These are phyloP conservation scores for Sinhomidia bicolor DNA, from an alignment of 2,888 invertebrate species.

Conservation along the genomic window DNA sequence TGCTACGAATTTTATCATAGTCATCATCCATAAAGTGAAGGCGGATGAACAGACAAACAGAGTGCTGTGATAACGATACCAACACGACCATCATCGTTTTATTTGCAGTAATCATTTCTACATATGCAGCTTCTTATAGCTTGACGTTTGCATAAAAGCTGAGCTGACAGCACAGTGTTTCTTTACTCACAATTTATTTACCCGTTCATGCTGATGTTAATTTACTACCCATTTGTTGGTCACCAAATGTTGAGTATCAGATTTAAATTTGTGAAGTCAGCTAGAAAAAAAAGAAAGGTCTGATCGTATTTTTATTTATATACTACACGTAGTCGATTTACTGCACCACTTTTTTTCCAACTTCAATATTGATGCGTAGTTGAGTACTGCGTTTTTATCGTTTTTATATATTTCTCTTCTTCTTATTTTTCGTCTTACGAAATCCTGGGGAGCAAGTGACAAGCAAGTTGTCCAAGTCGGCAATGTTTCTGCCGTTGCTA, in stretches of 20 bases:
- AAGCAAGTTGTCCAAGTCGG: slow-evolving; percentile 36
- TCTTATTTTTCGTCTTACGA: neutral
- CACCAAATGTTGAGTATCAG: neutral
- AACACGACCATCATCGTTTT: too few species aligned
- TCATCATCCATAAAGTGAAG: too few species aligned
- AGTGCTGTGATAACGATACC: too few species aligned
- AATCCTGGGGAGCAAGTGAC: slow-evolving; percentile 63
- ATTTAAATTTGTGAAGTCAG: slow-evolving; percentile 9
- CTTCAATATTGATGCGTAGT: slow-evolving; percentile 1
- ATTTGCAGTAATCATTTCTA: too few species aligned
- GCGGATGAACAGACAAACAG: neutral
- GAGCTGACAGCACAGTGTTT: neutral
- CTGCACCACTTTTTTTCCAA: slow-evolving; percentile 5
- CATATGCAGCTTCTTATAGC: neutral
- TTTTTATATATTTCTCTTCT: neutral
- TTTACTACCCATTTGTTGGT: neutral
- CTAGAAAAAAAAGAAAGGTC: too few species aligned
- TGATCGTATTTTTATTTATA: neutral
- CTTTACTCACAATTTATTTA: slow-evolving; percentile 5
- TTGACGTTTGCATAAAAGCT: neutral
- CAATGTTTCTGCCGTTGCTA: neutral
- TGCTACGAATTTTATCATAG: too few species aligned
- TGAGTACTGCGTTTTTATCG: slow-evolving; percentile 15
- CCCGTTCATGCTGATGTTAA: neutral
- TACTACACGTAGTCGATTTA: neutral